Base-by-base conservation (phyloP, 2,113 vertebrate genomes). In the Chascanopsetta lugubris region DNA sequence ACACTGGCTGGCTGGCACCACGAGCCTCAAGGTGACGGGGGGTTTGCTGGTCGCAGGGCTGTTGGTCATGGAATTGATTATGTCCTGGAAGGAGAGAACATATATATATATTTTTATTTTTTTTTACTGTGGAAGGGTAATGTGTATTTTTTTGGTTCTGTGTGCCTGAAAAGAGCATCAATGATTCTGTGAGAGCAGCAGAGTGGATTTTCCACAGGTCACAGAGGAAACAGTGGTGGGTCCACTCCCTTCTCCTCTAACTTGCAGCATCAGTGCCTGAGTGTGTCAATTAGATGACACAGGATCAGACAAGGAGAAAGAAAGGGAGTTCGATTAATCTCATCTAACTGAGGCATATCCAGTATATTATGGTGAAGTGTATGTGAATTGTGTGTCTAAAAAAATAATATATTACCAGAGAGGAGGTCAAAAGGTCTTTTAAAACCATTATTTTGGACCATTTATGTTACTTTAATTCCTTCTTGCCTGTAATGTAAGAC, bases 31-130 rank as follows among this genome's bases (percentile, higher is more conserved):
- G 0, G 97, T 99, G 80, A 99, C 96, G 0, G 97, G 97, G 21
- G 96, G 97, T 75, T 98, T 98, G 91, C 97, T 99, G 87, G 95
- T 96, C 25, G 96, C 96, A 15, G 95, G 95, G 77, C 96, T 98
- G 91, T 97, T 98, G 92, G 95, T 99, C 97, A 99, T 99, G 55
- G 96, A 99, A 86, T 96, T 99, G 84, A 96, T 94, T 72, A 99
- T 99, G 89, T 99, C 97, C 97, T 99, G 8, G 69, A 29, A 87
- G 73, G 75, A 6, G 63, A 75, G 2, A 70, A 51, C 20, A 79
- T 29, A 40, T 22, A 59, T 46, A 36, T 67, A 3, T 2, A 8
- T 9, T 45, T 10, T 15, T 36, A 8, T 30, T 30, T 30, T 30
- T 30, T 30, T 30, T 5, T 5, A 61, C 62, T 43, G 55, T 50